Evolutionary conservation across 35 echinoderm and acorn worm genomes (phyloP).

Genomic region (Lytechinus variegatus): DNA sequence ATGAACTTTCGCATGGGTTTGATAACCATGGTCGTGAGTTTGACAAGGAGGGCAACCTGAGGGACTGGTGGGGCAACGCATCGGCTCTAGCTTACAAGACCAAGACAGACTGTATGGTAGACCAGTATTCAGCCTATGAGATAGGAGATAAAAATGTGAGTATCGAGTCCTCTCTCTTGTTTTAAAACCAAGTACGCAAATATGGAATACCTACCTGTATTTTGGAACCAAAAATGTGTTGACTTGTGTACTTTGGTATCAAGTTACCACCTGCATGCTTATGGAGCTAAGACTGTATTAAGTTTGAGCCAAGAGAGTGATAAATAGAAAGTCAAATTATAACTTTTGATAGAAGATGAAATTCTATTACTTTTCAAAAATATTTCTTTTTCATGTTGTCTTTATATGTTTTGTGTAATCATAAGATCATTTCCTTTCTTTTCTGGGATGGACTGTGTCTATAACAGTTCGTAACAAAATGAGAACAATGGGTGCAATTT

Average conservation of each 20-base stretch:
- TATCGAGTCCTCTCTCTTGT: neutral
- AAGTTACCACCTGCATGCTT: neutral
- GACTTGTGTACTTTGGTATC: no score
- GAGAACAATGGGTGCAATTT: no score
- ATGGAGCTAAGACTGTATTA: neutral
- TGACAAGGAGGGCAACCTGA: conserved; percentile 82
- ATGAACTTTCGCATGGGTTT: conserved; percentile 94
- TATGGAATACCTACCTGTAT: neutral
- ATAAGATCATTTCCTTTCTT: no score
- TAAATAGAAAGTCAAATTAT: neutral
- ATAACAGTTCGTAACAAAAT: no score
- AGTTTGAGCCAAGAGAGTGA: neutral
- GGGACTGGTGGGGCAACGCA: conserved; percentile 84
- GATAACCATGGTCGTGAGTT: conserved; percentile 84
- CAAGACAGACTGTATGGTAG: conserved; percentile 70
- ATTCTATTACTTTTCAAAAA: neutral
- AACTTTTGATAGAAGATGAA: neutral
- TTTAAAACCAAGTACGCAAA: neutral
- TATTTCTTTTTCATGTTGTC: no score
- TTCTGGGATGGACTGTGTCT: no score
- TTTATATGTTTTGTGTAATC: no score
- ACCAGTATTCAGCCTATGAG: conserved; percentile 78
- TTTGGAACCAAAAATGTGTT: neutral
- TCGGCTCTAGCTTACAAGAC: conserved; percentile 62
- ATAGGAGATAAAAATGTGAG: conserved; percentile 44